These are phyloP conservation scores for Physella acuta DNA, from an alignment of 1,140 invertebrate genomes.

Conservation along the genomic window DNA sequence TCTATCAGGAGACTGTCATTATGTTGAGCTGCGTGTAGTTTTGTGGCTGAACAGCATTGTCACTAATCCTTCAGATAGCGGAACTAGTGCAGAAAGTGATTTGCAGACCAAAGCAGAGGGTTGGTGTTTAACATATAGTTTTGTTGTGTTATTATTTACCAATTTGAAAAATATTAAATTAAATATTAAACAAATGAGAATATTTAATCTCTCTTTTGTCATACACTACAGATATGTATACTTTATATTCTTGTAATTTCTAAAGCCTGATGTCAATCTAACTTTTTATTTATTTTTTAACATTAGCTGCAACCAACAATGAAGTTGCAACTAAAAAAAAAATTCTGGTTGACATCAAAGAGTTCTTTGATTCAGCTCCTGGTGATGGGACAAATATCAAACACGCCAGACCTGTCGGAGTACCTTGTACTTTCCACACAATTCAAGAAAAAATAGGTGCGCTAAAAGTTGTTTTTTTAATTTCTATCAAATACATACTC, in stretches of 20 bases:
- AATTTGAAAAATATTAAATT: too few species aligned
- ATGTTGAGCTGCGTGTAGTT: neutral
- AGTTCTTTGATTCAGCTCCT: neutral
- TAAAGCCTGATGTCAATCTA: too few species aligned
- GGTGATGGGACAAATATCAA: neutral
- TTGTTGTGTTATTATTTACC: too few species aligned
- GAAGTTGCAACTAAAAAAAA: neutral
- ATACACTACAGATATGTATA: neutral
- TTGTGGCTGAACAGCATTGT: slow-evolving; percentile 15
- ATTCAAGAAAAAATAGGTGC: slow-evolving; percentile 20
- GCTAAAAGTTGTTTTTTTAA: too few species aligned
- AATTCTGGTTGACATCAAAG: neutral
- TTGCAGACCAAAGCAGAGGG: too few species aligned
- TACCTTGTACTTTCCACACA: neutral
- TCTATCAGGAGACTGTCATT: neutral
- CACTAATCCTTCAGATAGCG: too few species aligned
- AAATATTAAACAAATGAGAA: too few species aligned
- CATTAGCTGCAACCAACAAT: too few species aligned
- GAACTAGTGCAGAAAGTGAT: too few species aligned
- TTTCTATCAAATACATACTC: too few species aligned
- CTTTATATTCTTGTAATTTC: neutral
- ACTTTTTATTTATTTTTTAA: neutral
- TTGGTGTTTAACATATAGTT: too few species aligned
- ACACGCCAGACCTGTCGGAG: slow-evolving; percentile 5
- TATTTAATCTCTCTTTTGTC: too few species aligned